Conservation (phyloP, 2,113 vertebrate genomes). For the Microcebus jonahi region DNA sequence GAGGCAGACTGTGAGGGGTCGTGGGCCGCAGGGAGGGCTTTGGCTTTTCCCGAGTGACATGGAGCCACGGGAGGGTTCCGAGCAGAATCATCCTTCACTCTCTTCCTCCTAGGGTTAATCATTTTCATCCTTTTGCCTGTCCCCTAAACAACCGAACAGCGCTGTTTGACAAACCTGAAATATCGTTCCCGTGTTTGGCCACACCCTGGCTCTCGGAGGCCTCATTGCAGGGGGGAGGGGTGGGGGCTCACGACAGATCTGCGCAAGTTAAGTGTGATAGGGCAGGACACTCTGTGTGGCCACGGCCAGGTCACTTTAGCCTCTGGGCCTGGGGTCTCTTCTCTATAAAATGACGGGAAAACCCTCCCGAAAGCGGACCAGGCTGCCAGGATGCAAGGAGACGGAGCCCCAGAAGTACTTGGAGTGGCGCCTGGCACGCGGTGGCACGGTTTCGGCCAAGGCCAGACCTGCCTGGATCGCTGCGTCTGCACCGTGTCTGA, state of each 20-base stretch:
- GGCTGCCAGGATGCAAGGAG: neutral
- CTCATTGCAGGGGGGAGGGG: neutral
- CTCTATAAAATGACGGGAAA: neutral
- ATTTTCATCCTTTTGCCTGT: neutral
- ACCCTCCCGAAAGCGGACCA: fast-evolving
- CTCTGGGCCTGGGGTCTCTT: neutral
- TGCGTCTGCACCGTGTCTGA: neutral
- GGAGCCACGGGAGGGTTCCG: neutral
- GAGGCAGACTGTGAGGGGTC: neutral
- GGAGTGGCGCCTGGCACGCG: fast-evolving
- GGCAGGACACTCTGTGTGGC: neutral
- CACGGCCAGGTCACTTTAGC: neutral
- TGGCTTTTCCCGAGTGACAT: neutral
- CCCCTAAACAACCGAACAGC: too few relatives aligned
- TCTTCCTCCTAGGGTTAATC: neutral
- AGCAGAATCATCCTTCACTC: neutral
- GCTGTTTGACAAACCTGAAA: neutral
- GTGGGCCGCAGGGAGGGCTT: neutral
- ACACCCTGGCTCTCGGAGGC: neutral
- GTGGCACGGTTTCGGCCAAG: fast-evolving
- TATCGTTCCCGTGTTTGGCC: neutral
- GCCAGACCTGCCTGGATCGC: fast-evolving
- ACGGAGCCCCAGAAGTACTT: neutral
- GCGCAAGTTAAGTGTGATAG: neutral
- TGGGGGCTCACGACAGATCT: neutral